A percentile compares a stretch with the other conserved stretches of the same genome.
Conservation (phyloP, 1,140 invertebrate species). For the Globodera rostochiensis region DNA sequence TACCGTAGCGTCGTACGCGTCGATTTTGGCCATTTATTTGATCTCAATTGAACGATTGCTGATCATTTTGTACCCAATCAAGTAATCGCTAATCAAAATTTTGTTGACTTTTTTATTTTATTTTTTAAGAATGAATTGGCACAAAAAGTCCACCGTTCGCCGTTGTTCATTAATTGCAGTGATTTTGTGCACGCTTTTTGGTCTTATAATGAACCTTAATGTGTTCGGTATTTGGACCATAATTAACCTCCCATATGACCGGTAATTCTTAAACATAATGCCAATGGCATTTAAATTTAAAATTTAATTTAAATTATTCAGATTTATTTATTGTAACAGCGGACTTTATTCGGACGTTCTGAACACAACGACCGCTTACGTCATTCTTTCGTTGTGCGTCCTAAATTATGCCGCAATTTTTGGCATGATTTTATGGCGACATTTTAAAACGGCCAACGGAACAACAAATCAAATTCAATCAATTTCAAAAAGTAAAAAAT, state of each 20-base stretch:
- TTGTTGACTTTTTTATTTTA: neutral
- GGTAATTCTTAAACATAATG: neutral
- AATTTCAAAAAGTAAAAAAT: neutral
- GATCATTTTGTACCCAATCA: neutral
- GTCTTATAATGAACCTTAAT: neutral
- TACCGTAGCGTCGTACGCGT: neutral
- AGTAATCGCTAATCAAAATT: neutral
- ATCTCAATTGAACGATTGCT: neutral
- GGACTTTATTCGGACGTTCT: neutral
- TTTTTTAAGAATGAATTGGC: slow-evolving; percentile 1
- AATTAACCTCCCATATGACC: neutral
- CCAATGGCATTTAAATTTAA: neutral
- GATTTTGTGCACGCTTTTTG: neutral
- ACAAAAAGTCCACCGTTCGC: neutral
- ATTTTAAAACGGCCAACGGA: neutral
- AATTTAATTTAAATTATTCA: neutral
- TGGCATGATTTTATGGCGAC: neutral
- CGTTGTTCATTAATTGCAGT: neutral
- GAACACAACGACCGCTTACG: neutral
- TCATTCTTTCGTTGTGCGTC: neutral
- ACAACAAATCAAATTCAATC: neutral
- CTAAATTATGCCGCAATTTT: neutral
- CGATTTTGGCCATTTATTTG: neutral
- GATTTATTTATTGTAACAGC: neutral
- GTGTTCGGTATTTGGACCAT: neutral